Conservation (phyloP, 2,797 vertebrate genomes). For the Pseudomugil gertrudae region DNA sequence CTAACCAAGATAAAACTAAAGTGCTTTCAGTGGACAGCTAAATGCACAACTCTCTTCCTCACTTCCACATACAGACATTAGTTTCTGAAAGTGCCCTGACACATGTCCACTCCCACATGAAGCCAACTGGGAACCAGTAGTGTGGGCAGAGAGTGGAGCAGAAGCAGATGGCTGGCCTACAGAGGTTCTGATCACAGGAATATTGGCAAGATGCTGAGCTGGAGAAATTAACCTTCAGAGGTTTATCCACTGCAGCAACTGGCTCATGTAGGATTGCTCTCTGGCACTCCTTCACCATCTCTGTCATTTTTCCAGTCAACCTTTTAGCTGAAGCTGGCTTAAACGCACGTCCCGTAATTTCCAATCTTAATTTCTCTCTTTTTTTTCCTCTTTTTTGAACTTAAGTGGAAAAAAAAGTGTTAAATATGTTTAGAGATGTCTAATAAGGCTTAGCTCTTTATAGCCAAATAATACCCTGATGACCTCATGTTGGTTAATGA, state of each 20-base stretch:
- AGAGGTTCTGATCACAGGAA: constrained; percentile 72
- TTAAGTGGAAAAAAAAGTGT: constrained; percentile 12
- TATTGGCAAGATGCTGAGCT: constrained; percentile 76
- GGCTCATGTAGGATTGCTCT: constrained; percentile 48
- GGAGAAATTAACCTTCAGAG: constrained; percentile 80
- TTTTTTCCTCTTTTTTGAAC: constrained; percentile 19
- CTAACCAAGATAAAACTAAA: neutral
- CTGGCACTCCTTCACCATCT: constrained; percentile 26
- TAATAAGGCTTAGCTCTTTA: constrained; percentile 28
- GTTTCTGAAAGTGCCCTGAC: constrained; percentile 45
- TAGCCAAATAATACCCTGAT: constrained; percentile 21
- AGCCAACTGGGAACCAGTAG: constrained; percentile 42
- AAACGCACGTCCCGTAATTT: constrained; percentile 24
- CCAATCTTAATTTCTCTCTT: constrained; percentile 23
- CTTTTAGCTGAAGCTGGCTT: constrained; percentile 40
- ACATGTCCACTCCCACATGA: constrained; percentile 57
- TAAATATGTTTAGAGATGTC: neutral
- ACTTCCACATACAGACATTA: constrained; percentile 38
- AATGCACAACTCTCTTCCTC: neutral
- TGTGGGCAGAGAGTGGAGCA: constrained; percentile 43
- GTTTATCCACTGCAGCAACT: constrained; percentile 69
- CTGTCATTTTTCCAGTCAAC: constrained; percentile 34
- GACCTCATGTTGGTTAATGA: neutral
- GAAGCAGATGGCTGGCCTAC: constrained; percentile 75
- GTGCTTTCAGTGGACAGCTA: neutral